Evolutionary conservation across 2,888 invertebrate species (phyloP), one percentile per base, ranked within the genome.

Genomic region (Operophtera brumata): DNA sequence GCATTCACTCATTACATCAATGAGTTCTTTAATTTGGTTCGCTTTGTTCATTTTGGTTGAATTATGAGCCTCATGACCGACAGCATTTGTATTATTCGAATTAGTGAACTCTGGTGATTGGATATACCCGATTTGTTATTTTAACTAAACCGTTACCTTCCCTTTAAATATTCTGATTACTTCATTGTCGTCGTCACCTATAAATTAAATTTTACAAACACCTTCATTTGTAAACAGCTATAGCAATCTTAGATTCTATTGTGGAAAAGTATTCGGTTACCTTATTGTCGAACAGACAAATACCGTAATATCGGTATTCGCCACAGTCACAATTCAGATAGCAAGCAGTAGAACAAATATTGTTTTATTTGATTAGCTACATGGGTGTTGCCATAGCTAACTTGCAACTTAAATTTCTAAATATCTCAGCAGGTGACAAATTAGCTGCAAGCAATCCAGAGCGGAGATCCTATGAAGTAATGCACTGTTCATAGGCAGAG

Each of bases 271-370:
- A 20, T 20, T 20, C 4, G 20, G 20, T 20, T 20, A 20, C 20
- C 7, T n/a, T 32, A 37, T 50, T 44, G 44, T 10, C 10, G 25
- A 39, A 39, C 25, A 59, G 61, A 66, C 62, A 64, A 65, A 59
- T 51, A 68, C 70, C 67, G 68, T 69, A 66, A 68, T 67, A 71
- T 66, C 62, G 64, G 40, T 52, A 32, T 25, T 37, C 28, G 13
- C 28, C 25, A 12, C 35, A 25, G 12, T 6, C 47, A 52, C 42
- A 42, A 37, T 36, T 12, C 25, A 20, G 20, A 20, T 3, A 20
- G 2, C 20, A 20, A 20, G 20, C 20, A 20, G 20, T 20, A 20
- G 20, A 20, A 20, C 20, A n/a, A n/a, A n/a, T n/a, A n/a, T n/a
- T n/a, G n/a, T n/a, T n/a, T n/a, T n/a, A n/a, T n/a, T n/a, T n/a